Percentiles rank a stretch among this genome's conserved stretches.
phyloP scores from a whole-genome alignment of 2,797 vertebrate species.

The Helicolenus hilgendorfi region DNA sequence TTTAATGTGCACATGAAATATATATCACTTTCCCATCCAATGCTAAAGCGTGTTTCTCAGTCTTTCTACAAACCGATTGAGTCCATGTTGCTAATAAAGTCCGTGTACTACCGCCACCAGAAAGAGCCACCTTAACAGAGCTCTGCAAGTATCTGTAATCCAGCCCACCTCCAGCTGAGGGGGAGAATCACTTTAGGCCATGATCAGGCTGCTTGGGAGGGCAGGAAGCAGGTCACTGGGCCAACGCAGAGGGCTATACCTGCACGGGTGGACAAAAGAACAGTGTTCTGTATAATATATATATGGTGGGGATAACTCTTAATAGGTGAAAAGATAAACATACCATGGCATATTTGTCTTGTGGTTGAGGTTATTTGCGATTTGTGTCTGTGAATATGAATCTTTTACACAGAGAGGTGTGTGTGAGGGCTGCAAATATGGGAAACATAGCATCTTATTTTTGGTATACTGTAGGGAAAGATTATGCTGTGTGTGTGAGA shows the following conservation, averaged over 20 bases:
- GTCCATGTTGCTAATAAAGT: background rate
- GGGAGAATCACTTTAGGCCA: slow-evolving; percentile 26
- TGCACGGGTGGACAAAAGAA: slow-evolving; percentile 62
- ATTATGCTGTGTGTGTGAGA: slow-evolving; percentile 24
- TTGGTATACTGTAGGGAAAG: slow-evolving; percentile 5
- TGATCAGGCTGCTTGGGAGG: slow-evolving; percentile 30
- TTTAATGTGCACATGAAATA: background rate
- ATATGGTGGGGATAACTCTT: slow-evolving; percentile 38
- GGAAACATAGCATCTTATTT: slow-evolving; percentile 32
- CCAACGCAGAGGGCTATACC: slow-evolving; percentile 54
- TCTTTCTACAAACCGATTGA: background rate
- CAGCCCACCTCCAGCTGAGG: slow-evolving; percentile 38
- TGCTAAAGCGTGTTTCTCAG: background rate
- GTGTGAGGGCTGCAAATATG: slow-evolving; percentile 42
- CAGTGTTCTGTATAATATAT: slow-evolving; percentile 63
- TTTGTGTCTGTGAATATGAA: slow-evolving; percentile 53
- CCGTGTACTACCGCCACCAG: background rate
- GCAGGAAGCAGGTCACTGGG: slow-evolving; percentile 78
- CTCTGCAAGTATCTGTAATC: slow-evolving; percentile 44
- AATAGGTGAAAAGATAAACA: slow-evolving; percentile 63
- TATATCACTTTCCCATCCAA: background rate
- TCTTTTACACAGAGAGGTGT: slow-evolving; percentile 29
- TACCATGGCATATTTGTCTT: slow-evolving; percentile 47
- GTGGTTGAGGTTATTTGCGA: slow-evolving; percentile 36
- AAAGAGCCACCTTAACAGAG: slow-evolving; percentile 13